Percentiles rank a stretch among this genome's conserved stretches.
Evolutionary conservation across 2,797 vertebrate species (phyloP).

Genomic region (Megalops cyprinoides): DNA sequence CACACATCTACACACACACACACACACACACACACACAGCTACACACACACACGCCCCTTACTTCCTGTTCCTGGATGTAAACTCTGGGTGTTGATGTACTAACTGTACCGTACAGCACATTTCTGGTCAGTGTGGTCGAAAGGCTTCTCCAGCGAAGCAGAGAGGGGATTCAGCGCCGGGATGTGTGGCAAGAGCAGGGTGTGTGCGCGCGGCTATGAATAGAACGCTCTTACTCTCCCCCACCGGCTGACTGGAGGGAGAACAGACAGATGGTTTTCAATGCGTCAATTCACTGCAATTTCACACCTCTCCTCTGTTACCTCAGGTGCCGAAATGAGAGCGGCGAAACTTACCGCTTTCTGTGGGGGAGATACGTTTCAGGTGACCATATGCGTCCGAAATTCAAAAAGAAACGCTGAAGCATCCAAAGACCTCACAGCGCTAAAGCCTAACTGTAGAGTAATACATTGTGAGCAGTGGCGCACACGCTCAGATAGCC

Average conservation of each 20-base stretch:
- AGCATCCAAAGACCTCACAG: neutral
- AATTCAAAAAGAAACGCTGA: neutral
- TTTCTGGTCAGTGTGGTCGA: no score
- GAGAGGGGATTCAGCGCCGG: no score
- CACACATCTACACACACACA: conserved; percentile 31
- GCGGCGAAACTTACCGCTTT: neutral
- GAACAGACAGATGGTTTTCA: conserved; percentile 37
- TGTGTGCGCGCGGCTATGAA: neutral
- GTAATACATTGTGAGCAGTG: no score
- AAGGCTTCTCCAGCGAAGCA: no score
- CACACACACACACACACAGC: conserved; percentile 4
- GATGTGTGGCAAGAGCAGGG: neutral
- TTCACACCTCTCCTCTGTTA: neutral
- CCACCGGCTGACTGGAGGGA: conserved; percentile 13
- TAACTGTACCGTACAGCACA: no score
- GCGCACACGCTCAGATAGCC: no score
- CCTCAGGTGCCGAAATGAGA: conserved; percentile 1
- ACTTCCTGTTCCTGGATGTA: no score
- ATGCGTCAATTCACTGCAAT: neutral
- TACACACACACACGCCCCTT: no score
- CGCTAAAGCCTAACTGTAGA: neutral
- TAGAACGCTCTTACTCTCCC: neutral
- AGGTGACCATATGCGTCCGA: neutral
- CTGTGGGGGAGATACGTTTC: neutral
- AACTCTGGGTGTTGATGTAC: no score